Conservation (phyloP, 2,888 invertebrate species). For the Onthophagus sagittarius region DNA sequence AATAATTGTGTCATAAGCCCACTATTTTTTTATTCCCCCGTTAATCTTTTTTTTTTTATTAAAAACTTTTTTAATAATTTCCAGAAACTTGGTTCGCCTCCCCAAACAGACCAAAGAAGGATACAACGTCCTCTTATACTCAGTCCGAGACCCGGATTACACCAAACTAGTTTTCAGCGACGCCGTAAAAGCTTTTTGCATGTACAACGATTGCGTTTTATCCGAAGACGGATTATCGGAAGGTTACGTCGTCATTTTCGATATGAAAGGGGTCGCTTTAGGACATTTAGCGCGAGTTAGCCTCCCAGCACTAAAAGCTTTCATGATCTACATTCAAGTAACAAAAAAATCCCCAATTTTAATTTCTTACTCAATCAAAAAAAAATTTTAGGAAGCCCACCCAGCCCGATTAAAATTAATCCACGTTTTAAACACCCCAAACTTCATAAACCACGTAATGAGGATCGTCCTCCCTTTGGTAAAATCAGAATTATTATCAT, state of each 20-base stretch:
- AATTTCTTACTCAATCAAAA: too few species aligned
- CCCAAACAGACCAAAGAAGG: constrained; percentile 61
- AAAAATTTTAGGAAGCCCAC: constrained; percentile 58
- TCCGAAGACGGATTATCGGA: constrained; percentile 56
- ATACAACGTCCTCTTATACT: constrained; percentile 59
- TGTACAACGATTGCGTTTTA: constrained; percentile 63
- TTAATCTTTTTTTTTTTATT: too few species aligned
- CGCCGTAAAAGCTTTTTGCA: constrained; percentile 61
- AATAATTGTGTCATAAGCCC: too few species aligned
- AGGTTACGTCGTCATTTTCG: constrained; percentile 62
- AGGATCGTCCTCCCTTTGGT: constrained; percentile 62
- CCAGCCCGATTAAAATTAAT: constrained; percentile 63
- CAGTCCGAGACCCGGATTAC: constrained; percentile 58
- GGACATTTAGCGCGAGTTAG: constrained; percentile 63
- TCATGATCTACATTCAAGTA: constrained; percentile 67
- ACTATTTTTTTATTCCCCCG: too few species aligned
- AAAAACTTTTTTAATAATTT: too few species aligned
- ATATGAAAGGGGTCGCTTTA: constrained; percentile 64
- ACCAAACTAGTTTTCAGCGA: constrained; percentile 63
- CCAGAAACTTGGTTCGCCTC: constrained; percentile 60
- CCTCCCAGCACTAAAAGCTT: constrained; percentile 58
- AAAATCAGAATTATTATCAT: constrained; percentile 58
- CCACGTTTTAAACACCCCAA: constrained; percentile 63
- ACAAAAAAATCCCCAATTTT: too few species aligned
- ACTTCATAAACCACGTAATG: constrained; percentile 67